A percentile compares a stretch with the other conserved stretches of the same genome.
These are phyloP conservation scores for Phytoseiulus persimilis DNA, from an alignment of 2,888 invertebrate genomes.

Conservation along the genomic window DNA sequence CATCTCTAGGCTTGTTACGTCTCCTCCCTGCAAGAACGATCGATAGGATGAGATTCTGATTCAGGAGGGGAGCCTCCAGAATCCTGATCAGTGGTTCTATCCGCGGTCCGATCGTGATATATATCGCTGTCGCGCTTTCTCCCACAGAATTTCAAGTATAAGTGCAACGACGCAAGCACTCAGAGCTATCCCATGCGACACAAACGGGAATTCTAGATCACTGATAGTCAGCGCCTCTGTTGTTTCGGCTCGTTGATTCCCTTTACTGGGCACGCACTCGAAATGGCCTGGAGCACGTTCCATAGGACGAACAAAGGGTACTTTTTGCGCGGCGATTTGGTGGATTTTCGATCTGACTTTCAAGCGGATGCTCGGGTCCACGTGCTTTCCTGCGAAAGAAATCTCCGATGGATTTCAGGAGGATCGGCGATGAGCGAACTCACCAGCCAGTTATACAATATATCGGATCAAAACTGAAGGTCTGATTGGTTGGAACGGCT, in stretches of 20 bases:
- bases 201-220: not conserved
- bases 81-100: too few species aligned
- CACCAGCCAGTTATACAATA: too few species aligned
- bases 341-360: not conserved
- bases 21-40: too few species aligned
- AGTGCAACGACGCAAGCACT: not conserved
- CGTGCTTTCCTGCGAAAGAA: not conserved
- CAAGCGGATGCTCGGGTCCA: not conserved
- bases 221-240: constrained; percentile 11
- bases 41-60: too few species aligned
- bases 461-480: not conserved
- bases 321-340: not conserved
- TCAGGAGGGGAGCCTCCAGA: too few species aligned
- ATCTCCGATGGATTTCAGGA: too few species aligned
- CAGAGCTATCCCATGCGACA: not conserved
- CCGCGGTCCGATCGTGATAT: too few species aligned
- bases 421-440: too few species aligned
- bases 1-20: too few species aligned
- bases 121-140: not conserved
- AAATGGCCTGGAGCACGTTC: constrained; percentile 9
- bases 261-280: not conserved
- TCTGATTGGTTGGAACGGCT: not conserved
- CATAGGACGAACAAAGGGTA: not conserved
- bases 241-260: constrained; percentile 7
- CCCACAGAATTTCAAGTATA: not conserved